Evolutionary conservation across 2,113 vertebrate species (phyloP), one percentile per base, ranked within the genome.

Genomic region (Mustela nigripes): DNA sequence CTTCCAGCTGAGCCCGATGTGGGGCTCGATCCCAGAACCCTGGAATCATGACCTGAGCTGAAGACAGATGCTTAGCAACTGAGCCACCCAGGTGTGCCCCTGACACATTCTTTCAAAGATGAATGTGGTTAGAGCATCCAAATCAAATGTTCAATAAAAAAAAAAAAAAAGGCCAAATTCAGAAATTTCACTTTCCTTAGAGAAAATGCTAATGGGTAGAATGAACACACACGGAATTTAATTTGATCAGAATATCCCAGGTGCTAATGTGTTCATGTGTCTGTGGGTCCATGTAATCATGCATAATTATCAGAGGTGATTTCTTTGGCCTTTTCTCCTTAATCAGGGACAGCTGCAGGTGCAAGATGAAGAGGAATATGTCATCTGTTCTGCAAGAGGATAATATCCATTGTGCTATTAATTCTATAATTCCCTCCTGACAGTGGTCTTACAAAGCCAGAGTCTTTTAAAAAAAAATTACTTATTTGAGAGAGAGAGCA

Each of bases 321-420:
- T 88, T 97, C 63, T 94, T 91, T 86, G 91, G 74, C 65, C 60
- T 97, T 95, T 80, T 63, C 45, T 36, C 14, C 56, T 97, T 95
- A 78, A 91, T 93, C 89, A 74, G 67, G 83, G 92, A 95, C 85
- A 97, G 16, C 11, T 42, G n/a, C 82, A 96, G 53, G 45, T 92
- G 80, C 39, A 94, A 91, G 95, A 50, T 16, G 81, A 42, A 86
- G 60, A 93, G 16, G n/a, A 89, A 69, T 63, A 65, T 85, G 42
- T 74, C 60, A 92, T 92, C 21, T 83, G 10, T 69, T 95, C 71
- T 91, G 19, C 11, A 88, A 96, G 39, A 96, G 86, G 78, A 88
- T 95, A 83, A 74, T 62, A 71, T 92, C 63, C 80, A 92, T 83
- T 91, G 71, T 79, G 36, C 14, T 91, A 28, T 82, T 95, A 94